These are phyloP conservation scores for Myxocyprinus asiaticus DNA, from an alignment of 2,113 vertebrate genomes.

Conservation along the genomic window DNA sequence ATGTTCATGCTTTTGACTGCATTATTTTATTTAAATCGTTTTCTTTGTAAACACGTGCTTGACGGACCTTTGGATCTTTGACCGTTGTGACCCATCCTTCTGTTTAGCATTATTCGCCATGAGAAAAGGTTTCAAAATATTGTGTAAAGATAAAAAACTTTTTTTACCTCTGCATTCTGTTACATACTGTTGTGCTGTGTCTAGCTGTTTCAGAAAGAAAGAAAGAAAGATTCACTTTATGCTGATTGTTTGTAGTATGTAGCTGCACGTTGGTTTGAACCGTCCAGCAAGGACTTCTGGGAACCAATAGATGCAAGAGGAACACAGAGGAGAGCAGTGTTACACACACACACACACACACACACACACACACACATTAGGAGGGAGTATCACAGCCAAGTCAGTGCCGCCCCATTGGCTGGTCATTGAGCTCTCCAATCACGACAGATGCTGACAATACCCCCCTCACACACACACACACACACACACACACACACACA, in stretches of 20 bases:
- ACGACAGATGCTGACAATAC: conserved; percentile 98
- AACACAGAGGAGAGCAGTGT: conserved; percentile 78
- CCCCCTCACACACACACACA: conserved; percentile 74
- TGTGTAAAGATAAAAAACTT: no score
- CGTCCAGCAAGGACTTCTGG: conserved; percentile 90
- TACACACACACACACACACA: conserved; percentile 87
- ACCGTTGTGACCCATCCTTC: no score
- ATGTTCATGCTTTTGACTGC: no score
- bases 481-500: conserved; percentile 64
- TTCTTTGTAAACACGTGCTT: no score
- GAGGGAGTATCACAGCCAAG: conserved; percentile 99
- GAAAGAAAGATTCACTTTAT: no score
- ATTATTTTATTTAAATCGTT: no score
- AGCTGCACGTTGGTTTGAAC: conserved; percentile 65
- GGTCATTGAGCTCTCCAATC: conserved; percentile 98
- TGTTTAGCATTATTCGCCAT: no score
- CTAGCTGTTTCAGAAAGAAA: no score
- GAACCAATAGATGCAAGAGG: conserved; percentile 96
- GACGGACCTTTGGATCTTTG: no score
- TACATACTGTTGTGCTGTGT: no score
- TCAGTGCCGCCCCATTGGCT: conserved; percentile 99
- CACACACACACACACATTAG: conserved; percentile 81
- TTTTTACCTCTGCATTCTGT: no score
- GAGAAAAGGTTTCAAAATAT: no score
- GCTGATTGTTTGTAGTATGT: conserved; percentile 7